Conservation (phyloP, 2,888 invertebrate genomes). For the Cephus nigrinus region DNA sequence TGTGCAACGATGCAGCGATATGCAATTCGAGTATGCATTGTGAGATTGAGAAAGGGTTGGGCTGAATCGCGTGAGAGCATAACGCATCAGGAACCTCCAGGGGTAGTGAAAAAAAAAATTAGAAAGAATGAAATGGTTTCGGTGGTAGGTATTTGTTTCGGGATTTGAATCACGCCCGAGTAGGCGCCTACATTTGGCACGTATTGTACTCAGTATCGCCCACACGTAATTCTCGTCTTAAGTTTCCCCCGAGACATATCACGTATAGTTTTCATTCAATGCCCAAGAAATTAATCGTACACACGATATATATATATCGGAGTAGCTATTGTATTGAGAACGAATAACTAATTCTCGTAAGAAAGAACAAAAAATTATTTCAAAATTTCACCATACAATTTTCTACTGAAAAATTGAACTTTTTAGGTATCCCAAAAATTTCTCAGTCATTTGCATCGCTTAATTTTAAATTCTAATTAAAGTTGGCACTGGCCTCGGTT, state of each 20-base stretch:
- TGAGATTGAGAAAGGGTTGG: not conserved
- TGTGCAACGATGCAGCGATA: not conserved
- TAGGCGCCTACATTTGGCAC: not conserved
- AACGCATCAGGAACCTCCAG: not conserved
- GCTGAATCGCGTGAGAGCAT: not conserved
- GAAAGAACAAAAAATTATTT: not conserved
- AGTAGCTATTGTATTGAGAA: not conserved
- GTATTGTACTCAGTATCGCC: not conserved
- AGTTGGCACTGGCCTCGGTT: constrained; percentile 23
- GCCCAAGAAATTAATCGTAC: not conserved
- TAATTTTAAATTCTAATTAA: constrained; percentile 30
- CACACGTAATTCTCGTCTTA: not conserved
- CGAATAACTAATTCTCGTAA: not conserved
- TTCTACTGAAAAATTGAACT: not conserved
- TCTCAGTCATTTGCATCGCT: not conserved
- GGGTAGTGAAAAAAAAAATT: not conserved
- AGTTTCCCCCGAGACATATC: not conserved
- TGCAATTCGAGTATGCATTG: not conserved
- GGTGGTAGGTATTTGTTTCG: not conserved
- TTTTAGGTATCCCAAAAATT: not conserved
- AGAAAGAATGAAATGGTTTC: not conserved
- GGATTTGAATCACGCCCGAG: not conserved
- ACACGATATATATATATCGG: not conserved
- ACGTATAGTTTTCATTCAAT: not conserved
- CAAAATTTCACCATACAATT: not conserved